Evolutionary conservation across 1,140 invertebrate genomes (phyloP), one percentile per base, ranked within the genome.

Genomic region (Sitodiplosis mosellana): DNA sequence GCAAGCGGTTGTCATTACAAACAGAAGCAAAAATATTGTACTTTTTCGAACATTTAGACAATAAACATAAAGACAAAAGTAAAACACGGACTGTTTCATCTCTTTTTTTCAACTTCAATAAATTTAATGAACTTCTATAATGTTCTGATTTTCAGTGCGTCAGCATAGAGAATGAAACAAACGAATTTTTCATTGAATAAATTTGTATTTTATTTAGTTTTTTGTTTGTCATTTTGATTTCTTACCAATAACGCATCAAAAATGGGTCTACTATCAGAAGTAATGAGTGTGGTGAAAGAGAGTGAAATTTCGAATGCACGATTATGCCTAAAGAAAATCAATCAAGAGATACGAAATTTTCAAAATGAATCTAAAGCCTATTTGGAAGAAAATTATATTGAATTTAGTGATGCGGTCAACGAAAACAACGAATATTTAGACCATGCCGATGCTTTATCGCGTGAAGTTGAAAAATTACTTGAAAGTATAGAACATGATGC

Each of bases 341-440:
- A 57, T 49, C 53, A 56, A 21, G 58, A 59, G 21, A 57, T 55
- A 10, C 57, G 56, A 48, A 48, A 52, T 15, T 61, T 53, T 22
- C 62, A 64, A 42, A 45, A 53, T 15, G 55, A 56, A 33, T 52
- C 56, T 44, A 56, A 58, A 19, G 55, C 52, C 19, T 56, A 60
- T 37, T 60, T 64, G 6, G 57, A 63, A 15, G 52, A 56, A 10
- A 62, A 64, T 47, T 63, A 61, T 38, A 49, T 49, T 1, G 59
- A 64, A 6, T 64, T 64, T 21, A 54, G 64, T 54, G 54, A 59
- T 20, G 61, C 59, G 45, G 51, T 61, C 40, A 58, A 55, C 8
- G 50, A 57, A 1, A 54, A 59, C 17, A 58, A 59, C 17, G 49
- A 54, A 15, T 59, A 53, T 17, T 50, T 64, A 18, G 59, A 64